Evolutionary conservation across 2,888 invertebrate genomes (phyloP), one percentile per base, ranked within the genome.

Genomic region (Gymnosoma rotundatum): DNA sequence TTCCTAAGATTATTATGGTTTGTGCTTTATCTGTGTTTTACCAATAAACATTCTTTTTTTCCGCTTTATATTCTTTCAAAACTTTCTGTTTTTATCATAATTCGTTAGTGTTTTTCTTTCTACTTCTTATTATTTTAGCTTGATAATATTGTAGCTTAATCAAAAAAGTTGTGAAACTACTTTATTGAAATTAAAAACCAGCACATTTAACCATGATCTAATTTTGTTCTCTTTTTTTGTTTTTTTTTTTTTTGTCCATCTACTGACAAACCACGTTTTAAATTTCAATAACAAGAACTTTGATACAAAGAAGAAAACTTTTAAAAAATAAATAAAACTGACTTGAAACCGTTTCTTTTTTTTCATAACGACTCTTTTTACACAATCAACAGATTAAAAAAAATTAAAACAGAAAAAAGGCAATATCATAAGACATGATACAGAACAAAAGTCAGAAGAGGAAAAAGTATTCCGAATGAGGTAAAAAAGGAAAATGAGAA

Each of bases 151-250:
- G 58, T 70, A 79, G 72, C 67, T 80, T 73, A 73, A 67, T 76
- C 70, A 73, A 61, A 81, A 78, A 84, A 81, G 81, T 74, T 81
- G 84, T 78, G 70, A 70, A 84, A 74, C 74, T 73, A 79, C 79
- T 79, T 83, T 83, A 83, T 76, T 73, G 85, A 79, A 83, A 83
- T 85, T 83, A 80, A 79, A 85, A 85, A 80, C 79, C 85, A 83
- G 85, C 79, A 85, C 73, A 79, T 76, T 79, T 85, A 76, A 73
- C 85, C 82, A 76, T 85, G 82, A 85, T 85, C 85, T 80, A 83
- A 79, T 83, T 82, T 85, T 73, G 38, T 42, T 42, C 42, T 42
- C 12, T 54, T 56, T 58, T 42, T 25, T 25, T n/a, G n/a, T n/a
- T n/a, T 25, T 25, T 1, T 25, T 25, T 25, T 4, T 25, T 25